These are phyloP conservation scores for Torymus aiolomorphi DNA, from an alignment of 2,888 invertebrate species.

Conservation along the genomic window DNA sequence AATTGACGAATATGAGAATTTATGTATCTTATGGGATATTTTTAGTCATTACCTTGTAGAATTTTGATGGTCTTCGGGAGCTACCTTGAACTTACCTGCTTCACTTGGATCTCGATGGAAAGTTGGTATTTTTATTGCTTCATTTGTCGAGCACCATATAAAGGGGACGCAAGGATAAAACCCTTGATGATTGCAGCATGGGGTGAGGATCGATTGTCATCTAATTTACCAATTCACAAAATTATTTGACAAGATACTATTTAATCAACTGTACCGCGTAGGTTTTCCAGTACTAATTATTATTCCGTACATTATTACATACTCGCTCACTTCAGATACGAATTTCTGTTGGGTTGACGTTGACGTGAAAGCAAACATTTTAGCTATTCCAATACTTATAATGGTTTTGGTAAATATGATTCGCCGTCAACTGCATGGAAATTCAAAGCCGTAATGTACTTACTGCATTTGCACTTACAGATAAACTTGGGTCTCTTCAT, in stretches of 20 bases:
- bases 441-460: not conserved
- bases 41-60: constrained; percentile 30
- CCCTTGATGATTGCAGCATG: constrained; percentile 25
- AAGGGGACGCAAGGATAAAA: constrained; percentile 21
- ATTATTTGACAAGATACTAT: not conserved
- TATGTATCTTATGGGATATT: not conserved
- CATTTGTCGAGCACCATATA: constrained; percentile 33
- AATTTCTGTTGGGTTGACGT: constrained; percentile 47
- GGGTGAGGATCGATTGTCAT: constrained; percentile 18
- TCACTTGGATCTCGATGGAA: constrained; percentile 44
- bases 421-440: not conserved
- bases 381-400: constrained; percentile 31
- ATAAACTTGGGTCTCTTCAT: constrained; percentile 39
- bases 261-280: not conserved
- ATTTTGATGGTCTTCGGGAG: constrained; percentile 16
- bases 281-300: constrained; percentile 36
- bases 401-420: constrained; percentile 38
- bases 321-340: not conserved
- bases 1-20: too few relatives aligned
- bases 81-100: constrained; percentile 20
- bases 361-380: constrained; percentile 27
- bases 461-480: constrained; percentile 10
- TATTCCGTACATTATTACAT: constrained; percentile 19
- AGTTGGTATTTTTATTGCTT: constrained; percentile 45
- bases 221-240: too few relatives aligned